phyloP scores from a whole-genome alignment of 2,888 invertebrate species.

The Pogonocherus hispidulus region DNA sequence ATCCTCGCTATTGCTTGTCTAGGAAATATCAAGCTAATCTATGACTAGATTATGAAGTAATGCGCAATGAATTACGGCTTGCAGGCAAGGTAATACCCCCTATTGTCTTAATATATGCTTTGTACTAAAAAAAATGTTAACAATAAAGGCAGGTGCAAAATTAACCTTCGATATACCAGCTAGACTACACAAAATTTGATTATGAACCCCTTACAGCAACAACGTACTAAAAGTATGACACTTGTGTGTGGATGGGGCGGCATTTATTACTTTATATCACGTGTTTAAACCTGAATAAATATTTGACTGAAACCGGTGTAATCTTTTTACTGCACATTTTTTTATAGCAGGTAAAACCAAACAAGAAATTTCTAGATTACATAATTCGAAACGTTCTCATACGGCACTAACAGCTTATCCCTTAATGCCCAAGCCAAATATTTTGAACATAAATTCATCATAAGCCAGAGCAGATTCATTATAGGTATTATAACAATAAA shows the following conservation, averaged over 20 bases:
- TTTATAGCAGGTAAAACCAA: too few species aligned
- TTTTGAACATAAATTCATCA: neutral
- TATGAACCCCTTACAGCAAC: too few species aligned
- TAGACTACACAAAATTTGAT: too few species aligned
- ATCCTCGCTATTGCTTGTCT: neutral
- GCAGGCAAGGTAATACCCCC: neutral
- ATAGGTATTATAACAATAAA: slow-evolving; percentile 4
- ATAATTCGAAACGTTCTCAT: neutral
- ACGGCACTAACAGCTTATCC: neutral
- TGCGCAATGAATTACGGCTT: neutral
- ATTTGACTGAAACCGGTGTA: too few species aligned
- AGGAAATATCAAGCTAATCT: neutral
- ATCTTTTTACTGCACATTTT: too few species aligned
- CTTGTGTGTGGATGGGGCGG: too few species aligned
- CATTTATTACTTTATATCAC: too few species aligned
- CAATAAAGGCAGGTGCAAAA: too few species aligned
- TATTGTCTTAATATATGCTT: neutral
- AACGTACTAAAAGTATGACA: too few species aligned
- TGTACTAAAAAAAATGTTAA: too few species aligned
- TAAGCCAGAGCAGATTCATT: neutral
- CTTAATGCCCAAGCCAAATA: neutral
- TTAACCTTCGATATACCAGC: too few species aligned
- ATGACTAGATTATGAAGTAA: neutral
- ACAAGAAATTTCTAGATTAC: neutral
- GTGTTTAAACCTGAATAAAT: too few species aligned